These are phyloP conservation scores for Copsychus sechellarum DNA, from an alignment of 2,113 vertebrate species.

Conservation along the genomic window DNA sequence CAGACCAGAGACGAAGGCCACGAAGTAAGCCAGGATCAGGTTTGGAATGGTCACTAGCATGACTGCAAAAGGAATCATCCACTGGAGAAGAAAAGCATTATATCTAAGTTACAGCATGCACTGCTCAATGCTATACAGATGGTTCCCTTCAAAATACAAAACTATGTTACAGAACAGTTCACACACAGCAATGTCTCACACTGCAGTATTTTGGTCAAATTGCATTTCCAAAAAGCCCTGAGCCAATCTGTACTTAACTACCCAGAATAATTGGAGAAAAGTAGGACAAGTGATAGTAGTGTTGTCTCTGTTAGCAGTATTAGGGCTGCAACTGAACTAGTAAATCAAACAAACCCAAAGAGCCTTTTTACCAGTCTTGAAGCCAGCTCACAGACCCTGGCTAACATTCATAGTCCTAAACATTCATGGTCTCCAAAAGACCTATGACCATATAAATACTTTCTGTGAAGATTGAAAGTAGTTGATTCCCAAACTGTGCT, in stretches of 20 bases:
- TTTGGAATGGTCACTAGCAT: slow-evolving; percentile 89
- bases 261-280: not conserved
- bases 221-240: not conserved
- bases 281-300: not conserved
- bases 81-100: slow-evolving; percentile 72
- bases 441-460: not conserved
- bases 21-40: slow-evolving; percentile 83
- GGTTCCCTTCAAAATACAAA: not conserved
- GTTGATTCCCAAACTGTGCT: not conserved
- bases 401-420: not conserved
- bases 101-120: not conserved
- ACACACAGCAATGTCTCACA: not conserved
- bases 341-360: not conserved
- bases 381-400: not conserved
- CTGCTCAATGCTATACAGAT: not conserved
- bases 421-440: not conserved
- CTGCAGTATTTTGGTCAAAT: not conserved
- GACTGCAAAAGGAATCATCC: slow-evolving; percentile 91
- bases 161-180: not conserved
- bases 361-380: not conserved
- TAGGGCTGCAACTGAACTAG: not conserved
- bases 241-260: not conserved
- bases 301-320: not conserved
- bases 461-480: not conserved
- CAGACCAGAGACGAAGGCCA: slow-evolving; percentile 89